Base-by-base conservation (phyloP, 37 sponge, comb jelly and placozoan genomes). In the Haliclona indistincta region DNA sequence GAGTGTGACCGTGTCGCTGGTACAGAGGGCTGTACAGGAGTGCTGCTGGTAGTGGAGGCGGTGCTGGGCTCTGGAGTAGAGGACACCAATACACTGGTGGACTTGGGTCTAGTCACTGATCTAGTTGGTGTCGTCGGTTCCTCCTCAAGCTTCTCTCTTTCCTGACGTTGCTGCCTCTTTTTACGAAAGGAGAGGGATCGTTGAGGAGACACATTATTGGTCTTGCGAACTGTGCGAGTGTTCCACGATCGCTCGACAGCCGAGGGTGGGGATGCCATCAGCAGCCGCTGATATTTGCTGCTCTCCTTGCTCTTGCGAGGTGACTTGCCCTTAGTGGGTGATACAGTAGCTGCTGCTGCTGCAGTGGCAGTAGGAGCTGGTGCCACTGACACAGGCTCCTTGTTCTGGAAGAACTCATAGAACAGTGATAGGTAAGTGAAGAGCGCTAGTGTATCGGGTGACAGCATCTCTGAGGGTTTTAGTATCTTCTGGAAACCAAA, bases 401-500 rank as follows among this genome's bases (percentile, higher is more conserved):
- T 40, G 41, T 89, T 67, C 3, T 65, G 54, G 52, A 93, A 89
- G n/a, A 77, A 19, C 28, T 93, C 94, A 36, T 87, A 84, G 52
- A 81, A 81, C 5, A 47, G 56, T 17, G 89, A 73, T 32, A 93
- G 78, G 75, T 89, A 93, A 32, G 86, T 67, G 62, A 93, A 49
- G 43, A 93, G 60, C 1, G 86, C 66, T 34, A 93, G 78, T 22
- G 56, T 71, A 73, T 93, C 94, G 0, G 94, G 86, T 0, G 70
- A 32, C n/a, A 32, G 39, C 83, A 93, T 86, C 66, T 93, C 94
- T 0, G 61, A 38, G 0, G 94, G 90, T 54, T 89, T 89, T 39
- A 93, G 72, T 36, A 89, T 54, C 5, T 52, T 51, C 35, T 73
- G 29, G 34, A 93, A 81, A 6, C 71, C 83, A 47, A 81, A 76